Percentiles rank a stretch among this genome's conserved stretches.
Conservation (phyloP, 2,113 vertebrate species). For the Tautogolabrus adspersus region DNA sequence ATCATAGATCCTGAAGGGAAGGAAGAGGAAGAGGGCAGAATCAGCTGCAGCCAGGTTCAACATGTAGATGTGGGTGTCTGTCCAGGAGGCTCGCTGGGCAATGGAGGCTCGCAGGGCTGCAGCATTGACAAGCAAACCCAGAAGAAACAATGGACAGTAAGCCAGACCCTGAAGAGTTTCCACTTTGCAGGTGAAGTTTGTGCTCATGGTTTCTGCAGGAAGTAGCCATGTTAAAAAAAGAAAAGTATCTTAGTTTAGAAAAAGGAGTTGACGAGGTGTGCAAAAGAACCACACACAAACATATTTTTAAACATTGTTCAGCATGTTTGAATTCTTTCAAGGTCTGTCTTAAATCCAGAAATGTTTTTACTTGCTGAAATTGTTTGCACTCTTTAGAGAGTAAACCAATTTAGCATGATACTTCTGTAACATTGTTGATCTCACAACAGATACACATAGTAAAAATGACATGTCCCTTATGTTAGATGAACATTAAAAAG, state of each 20-base stretch:
- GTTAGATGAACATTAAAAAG: too few relatives aligned
- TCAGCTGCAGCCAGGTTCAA: constrained; percentile 77
- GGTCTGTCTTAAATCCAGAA: too few relatives aligned
- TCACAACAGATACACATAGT: too few relatives aligned
- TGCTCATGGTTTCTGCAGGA: constrained; percentile 30
- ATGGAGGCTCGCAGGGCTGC: constrained; percentile 66
- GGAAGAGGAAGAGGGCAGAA: constrained; percentile 67
- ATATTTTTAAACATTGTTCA: neutral
- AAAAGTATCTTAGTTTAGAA: neutral
- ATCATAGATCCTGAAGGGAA: constrained; percentile 75
- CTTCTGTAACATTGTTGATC: too few relatives aligned
- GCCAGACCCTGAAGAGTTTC: constrained; percentile 25
- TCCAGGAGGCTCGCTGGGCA: constrained; percentile 59
- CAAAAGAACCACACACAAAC: neutral
- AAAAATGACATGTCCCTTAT: too few relatives aligned
- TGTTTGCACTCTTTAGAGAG: too few relatives aligned
- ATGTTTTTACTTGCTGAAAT: too few relatives aligned
- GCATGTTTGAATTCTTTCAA: too few relatives aligned
- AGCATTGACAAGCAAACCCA: constrained; percentile 70
- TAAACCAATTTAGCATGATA: too few relatives aligned
- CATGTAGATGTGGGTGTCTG: constrained; percentile 80
- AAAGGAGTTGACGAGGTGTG: neutral
- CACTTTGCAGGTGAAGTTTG: neutral
- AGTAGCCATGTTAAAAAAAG: neutral
- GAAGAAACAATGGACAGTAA: constrained; percentile 66